These are phyloP conservation scores for Spheniscus mendiculus DNA, from an alignment of 2,113 vertebrate species.

Conservation along the genomic window DNA sequence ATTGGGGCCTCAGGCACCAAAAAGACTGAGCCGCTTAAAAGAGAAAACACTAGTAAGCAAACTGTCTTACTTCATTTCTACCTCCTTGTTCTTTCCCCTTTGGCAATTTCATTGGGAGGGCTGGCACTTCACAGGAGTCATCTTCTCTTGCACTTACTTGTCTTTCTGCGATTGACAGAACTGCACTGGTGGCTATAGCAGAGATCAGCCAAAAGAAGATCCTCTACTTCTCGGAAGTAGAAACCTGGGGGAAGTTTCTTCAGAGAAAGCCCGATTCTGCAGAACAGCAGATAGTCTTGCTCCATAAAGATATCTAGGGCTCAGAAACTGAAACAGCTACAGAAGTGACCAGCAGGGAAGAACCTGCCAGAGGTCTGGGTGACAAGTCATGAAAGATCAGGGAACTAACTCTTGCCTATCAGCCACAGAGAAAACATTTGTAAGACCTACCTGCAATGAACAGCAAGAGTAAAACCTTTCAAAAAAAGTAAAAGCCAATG, in stretches of 20 bases:
- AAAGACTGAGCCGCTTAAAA: background rate
- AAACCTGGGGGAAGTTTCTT: background rate
- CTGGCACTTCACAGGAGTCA: background rate
- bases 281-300: background rate
- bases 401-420: background rate
- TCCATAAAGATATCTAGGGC: background rate
- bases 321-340: background rate
- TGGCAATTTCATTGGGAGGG: background rate
- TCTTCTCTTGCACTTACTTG: background rate
- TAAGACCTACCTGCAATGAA: background rate
- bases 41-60: background rate
- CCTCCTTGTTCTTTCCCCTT: background rate
- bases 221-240: background rate
- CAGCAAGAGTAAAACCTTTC: background rate
- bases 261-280: background rate
- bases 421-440: background rate
- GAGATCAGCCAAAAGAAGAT: background rate
- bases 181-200: background rate
- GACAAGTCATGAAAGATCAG: background rate
- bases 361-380: background rate
- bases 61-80: background rate
- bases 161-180: background rate
- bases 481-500: background rate
- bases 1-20: background rate
- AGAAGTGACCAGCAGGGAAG: background rate